Evolutionary conservation across 2,888 invertebrate species (phyloP), one percentile per base, ranked within the genome.

Genomic region (Ichneumoninae sp.): DNA sequence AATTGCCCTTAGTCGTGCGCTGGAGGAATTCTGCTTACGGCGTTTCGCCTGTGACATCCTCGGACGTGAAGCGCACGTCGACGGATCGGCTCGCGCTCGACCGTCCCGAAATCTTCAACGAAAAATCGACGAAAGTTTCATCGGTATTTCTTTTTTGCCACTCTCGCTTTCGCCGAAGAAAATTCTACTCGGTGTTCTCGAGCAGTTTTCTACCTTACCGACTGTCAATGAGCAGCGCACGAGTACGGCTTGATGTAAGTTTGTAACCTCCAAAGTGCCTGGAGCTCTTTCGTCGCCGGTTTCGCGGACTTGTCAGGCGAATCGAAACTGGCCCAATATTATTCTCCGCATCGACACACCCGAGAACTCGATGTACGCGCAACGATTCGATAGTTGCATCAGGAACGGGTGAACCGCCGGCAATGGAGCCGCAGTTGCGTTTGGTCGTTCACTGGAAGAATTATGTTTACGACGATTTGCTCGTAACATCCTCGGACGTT

Each of bases 401-500:
- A 16, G 36, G n/a, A 66, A 76, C 16, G 16, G 36, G 40, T 54
- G 40, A 54, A 47, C 22, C 19, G 13, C 47, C 19, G 4, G n/a
- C 0, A 72, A 85, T 85, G 85, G 76, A 85, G 33, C 52, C 16
- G 5, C 70, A 82, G 22, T 62, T 82, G 72, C 88, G 88, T 74
- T 79, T 93, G 40, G 76, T 93, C 22, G 75, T 93, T 81, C 85
- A 90, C 70, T 87, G 75, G 36, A 86, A 80, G 30, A 88, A 85
- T 26, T 87, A 60, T n/a, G 81, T 91, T 84, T 92, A 89, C 76
- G 92, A 92, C 75, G 86, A 91, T 88, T 40, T 92, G 54, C 79
- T 87, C 5, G 65, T 91, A 44, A 85, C 80, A 13, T 16, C 69
- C 6, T 4, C 81, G 19, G 30, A 16, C 69, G 79, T 89, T 3